A percentile compares a stretch with the other conserved stretches of the same genome.
Evolutionary conservation across 2,888 invertebrate genomes (phyloP).

Genomic region (Lumbricus terrestris): DNA sequence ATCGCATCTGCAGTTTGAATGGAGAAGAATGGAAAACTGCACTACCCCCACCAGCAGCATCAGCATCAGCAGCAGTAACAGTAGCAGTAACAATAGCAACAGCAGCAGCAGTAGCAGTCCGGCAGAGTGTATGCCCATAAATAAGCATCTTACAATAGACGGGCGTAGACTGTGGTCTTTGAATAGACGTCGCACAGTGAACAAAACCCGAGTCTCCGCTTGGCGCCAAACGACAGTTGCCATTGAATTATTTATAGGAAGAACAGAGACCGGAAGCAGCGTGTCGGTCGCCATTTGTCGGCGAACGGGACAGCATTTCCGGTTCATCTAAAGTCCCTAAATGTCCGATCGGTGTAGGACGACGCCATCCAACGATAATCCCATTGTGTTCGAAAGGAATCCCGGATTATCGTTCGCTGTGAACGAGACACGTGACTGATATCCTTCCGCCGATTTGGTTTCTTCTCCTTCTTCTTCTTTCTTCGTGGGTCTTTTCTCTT

Average conservation of each 20-base stretch:
- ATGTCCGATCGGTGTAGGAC: neutral
- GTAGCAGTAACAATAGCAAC: too few species aligned
- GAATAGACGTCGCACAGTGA: neutral
- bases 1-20: neutral
- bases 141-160: neutral
- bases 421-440: neutral
- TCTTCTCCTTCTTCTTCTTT: neutral
- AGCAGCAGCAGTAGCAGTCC: too few species aligned
- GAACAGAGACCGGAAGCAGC: neutral
- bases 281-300: conserved; percentile 3
- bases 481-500: neutral
- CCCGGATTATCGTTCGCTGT: neutral
- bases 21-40: neutral
- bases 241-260: neutral
- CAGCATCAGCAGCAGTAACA: too few species aligned
- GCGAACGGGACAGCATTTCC: neutral
- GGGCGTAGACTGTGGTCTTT: neutral
- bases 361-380: neutral
- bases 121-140: neutral
- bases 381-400: neutral
- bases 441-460: neutral
- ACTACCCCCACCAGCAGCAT: too few species aligned
- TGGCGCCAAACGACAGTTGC: neutral
- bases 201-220: neutral
- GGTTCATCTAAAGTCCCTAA: neutral